Evolutionary conservation across 2,888 invertebrate species (phyloP), one percentile per base, ranked within the genome.

Genomic region (Matsumyia berberina): DNA sequence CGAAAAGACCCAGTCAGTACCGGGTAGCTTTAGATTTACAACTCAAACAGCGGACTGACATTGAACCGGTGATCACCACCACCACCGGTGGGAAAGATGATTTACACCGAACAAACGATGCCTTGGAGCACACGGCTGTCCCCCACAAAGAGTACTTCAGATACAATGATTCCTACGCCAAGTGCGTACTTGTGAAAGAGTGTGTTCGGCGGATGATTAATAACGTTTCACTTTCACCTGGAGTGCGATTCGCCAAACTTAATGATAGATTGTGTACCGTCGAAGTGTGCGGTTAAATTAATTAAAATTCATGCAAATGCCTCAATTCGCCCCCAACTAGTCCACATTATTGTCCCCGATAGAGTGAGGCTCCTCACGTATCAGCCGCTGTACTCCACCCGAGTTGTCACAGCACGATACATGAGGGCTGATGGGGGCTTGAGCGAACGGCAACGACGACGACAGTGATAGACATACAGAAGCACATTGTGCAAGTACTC

Each of bases 171-270:
- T 39, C 37, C 19, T 19, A 49, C 31, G 9, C 12, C 37, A 17
- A 35, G 46, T 74, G 74, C 29, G 57, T 57, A 42, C 44, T 11
- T 11, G 37, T 9, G 8, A 57, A 33, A 24, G 24, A 24, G 24
- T 19, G 51, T 67, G 44, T 46, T 17, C 53, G 33, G 57, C 33
- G n/a, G 74, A 80, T 80, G 74, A 85, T 85, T 70, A 85, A 85
- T 76, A 76, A 44, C 53, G 49, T 70, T 74, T 85, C 74, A 70
- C 85, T 85, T 85, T 85, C 85, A 80, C 85, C 69, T 64, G 57
- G 44, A 11, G 51, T 11, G 24, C 49, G 7, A 55, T 69, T 79
- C 24, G 53, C 39, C 51, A 58, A 46, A 64, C 49, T 39, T 35
- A 55, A 46, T 62, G 66, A 58, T 53, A 44, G 73, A 73, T 66